These are phyloP conservation scores for Sympetrum striolatum DNA, from an alignment of 2,888 invertebrate genomes.

Conservation along the genomic window DNA sequence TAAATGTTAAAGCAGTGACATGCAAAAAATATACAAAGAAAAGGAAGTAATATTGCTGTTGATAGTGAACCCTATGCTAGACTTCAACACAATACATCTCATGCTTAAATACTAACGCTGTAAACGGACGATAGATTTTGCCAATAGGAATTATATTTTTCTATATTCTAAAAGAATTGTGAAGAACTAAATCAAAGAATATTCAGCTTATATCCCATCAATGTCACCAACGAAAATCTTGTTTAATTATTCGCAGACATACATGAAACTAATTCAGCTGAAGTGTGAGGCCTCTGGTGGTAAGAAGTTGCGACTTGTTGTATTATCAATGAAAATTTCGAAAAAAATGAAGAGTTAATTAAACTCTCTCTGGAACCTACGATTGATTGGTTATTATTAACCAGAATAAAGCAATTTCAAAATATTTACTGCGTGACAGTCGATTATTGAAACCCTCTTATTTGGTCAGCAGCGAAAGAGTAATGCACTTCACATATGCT, in stretches of 20 bases:
- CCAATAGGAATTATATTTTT: not conserved
- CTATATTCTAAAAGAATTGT: no score
- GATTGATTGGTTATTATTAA: not conserved
- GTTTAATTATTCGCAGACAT: no score
- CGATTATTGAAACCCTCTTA: not conserved
- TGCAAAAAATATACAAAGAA: not conserved
- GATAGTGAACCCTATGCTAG: not conserved
- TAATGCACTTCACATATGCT: conserved; percentile 17
- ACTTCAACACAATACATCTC: not conserved
- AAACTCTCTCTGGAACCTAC: not conserved
- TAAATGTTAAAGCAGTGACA: not conserved
- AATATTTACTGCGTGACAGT: not conserved
- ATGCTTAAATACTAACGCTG: not conserved
- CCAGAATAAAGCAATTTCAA: not conserved
- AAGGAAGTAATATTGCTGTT: not conserved
- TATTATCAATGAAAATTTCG: conserved; percentile 3
- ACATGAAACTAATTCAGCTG: no score
- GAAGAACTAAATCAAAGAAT: no score
- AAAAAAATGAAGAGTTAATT: not conserved
- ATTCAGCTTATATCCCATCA: no score
- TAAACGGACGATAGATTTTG: not conserved
- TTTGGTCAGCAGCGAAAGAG: not conserved
- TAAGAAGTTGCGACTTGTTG: not conserved
- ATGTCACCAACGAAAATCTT: no score
- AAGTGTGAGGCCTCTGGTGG: not conserved